Base-by-base conservation (phyloP, 2,888 invertebrate species). In the Esperia sulphurella region DNA sequence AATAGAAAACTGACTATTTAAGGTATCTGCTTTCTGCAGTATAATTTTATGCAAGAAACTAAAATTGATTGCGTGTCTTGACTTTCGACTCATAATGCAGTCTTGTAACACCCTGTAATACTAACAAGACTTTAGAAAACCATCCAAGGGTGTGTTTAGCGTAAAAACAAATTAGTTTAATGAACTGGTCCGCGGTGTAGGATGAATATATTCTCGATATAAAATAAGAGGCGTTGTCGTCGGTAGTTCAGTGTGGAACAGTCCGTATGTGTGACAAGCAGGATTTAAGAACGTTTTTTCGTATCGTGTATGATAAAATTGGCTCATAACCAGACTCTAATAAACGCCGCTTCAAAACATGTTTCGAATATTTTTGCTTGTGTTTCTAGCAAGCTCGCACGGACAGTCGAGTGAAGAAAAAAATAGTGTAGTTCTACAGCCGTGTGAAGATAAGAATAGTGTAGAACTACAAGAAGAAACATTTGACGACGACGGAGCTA, bases 361-460 rank as follows among this genome's bases (percentile, higher is more conserved):
- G 53, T 49, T 60, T 45, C 8, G 61, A 31, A 5, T 68, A 35
- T 52, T 67, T 43, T 31, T 73, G 42, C 48, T 68, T 10, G 41
- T 66, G 41, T 41, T 65, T 14, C 52, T 52, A 5, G 43, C 59
- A 38, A n/a, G 21, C 21, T 21, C 21, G 21, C 21, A 5, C 21
- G 21, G 3, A 50, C 57, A 41, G 58, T 57, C 43, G 54, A 57
- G 14, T 8, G 40, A 14, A n/a, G 10, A n/a, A 3, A 5, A 21
- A 5, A 6, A 33, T 4, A 33, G 8, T 33, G 10, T 33, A 33
- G 10, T 46, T 41, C 67, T 66, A 14, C 69, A 72, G 51, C 65
- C 70, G 9, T 79, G 84, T 43, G 49, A 59, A 3, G 71, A 76
- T 13, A 45, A 53, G 9, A 53, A 61, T 13, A 82, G 77, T 60